Evolutionary conservation across 1,140 invertebrate species (phyloP).

Genomic region (Philotrypesis tridentata): DNA sequence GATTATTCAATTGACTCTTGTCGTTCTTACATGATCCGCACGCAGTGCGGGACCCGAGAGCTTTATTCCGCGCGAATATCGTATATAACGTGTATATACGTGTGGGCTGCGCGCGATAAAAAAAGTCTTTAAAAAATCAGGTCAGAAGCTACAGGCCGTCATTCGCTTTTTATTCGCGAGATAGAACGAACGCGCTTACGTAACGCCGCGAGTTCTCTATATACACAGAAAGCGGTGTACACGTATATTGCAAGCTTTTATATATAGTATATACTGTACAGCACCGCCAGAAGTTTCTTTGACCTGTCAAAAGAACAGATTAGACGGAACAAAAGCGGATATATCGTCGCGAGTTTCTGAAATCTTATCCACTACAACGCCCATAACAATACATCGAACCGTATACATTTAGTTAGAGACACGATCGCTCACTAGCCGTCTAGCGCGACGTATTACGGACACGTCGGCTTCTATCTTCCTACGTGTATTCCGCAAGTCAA

Average conservation of each 20-base stretch:
- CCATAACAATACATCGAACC: background rate
- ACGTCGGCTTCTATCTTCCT: background rate
- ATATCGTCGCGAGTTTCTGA: background rate
- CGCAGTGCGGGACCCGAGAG: too few species aligned
- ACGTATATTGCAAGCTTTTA: too few species aligned
- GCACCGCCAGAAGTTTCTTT: constrained; percentile 11
- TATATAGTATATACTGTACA: background rate
- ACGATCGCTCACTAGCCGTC: background rate
- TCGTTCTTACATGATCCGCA: too few species aligned
- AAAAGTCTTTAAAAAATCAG: background rate
- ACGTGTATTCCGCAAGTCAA: background rate
- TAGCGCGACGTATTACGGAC: background rate
- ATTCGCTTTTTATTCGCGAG: background rate
- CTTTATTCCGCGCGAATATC: background rate
- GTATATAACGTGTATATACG: background rate
- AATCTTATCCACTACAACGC: background rate
- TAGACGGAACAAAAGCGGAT: constrained; percentile 17
- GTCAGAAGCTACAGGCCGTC: background rate
- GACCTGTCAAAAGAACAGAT: constrained; percentile 26
- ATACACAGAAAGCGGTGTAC: too few species aligned
- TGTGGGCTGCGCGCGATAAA: too few species aligned
- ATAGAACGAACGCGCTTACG: background rate
- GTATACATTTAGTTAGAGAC: background rate
- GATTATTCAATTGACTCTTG: background rate
- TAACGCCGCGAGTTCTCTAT: background rate